Percentiles rank a stretch among this genome's conserved stretches.
Evolutionary conservation across 2,888 invertebrate genomes (phyloP).

Genomic region (Eledone cirrhosa): DNA sequence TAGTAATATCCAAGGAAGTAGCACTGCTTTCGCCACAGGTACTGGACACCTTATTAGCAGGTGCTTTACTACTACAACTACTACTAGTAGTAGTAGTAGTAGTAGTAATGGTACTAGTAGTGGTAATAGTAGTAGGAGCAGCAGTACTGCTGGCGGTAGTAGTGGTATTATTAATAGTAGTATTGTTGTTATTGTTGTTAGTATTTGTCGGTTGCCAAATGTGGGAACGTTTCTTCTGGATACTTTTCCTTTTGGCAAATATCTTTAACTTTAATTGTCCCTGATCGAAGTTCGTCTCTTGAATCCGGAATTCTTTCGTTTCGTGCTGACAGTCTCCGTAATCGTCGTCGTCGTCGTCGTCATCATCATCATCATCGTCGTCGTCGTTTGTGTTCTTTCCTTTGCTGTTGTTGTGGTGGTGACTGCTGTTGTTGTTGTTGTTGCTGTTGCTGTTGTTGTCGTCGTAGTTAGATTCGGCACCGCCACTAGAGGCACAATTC

Average conservation of each 20-base stretch:
- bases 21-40: too few species aligned
- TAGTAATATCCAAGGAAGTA: constrained; percentile 11
- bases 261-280: constrained; percentile 34
- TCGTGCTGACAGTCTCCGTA: constrained; percentile 19
- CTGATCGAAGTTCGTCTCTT: constrained; percentile 31
- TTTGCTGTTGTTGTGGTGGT: neutral
- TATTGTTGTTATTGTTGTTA: neutral
- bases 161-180: neutral
- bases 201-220: neutral
- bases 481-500: neutral
- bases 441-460: neutral
- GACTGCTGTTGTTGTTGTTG: too few species aligned
- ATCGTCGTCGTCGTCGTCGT: constrained; percentile 14
- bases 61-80: neutral
- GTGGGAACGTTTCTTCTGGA: constrained; percentile 7
- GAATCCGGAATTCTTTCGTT: constrained; percentile 34
- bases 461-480: constrained; percentile 18
- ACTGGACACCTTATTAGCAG: too few species aligned
- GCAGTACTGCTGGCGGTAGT: neutral
- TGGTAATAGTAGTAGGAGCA: constrained; percentile 10
- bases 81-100: constrained; percentile 8
- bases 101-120: constrained; percentile 8
- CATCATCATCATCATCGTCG: neutral
- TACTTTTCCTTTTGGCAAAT: constrained; percentile 26
- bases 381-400: too few species aligned